Evolutionary conservation across 35 echinoderm and acorn worm species (phyloP).

Genomic region (Eucidaris tribuloides): DNA sequence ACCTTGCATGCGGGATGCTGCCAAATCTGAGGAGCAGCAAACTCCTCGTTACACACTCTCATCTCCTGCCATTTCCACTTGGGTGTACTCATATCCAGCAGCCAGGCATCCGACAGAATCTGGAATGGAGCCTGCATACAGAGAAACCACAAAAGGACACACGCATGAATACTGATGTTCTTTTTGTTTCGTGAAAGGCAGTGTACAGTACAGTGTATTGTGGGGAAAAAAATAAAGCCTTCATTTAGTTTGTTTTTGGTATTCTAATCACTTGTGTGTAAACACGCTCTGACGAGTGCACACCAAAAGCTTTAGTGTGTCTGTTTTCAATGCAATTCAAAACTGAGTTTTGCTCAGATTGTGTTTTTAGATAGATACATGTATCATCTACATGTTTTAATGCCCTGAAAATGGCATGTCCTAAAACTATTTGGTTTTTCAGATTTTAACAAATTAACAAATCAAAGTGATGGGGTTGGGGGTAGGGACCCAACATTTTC

Average conservation of each 20-base stretch:
- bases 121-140: not conserved
- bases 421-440: too few relatives aligned
- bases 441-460: too few relatives aligned
- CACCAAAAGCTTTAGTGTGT: too few relatives aligned
- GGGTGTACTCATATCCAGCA: slow-evolving; percentile 43
- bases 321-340: too few relatives aligned
- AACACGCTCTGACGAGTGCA: not conserved
- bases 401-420: too few relatives aligned
- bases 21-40: slow-evolving; percentile 32
- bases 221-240: not conserved
- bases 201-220: too few relatives aligned
- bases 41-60: slow-evolving; percentile 19
- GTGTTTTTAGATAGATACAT: too few relatives aligned
- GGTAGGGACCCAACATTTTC: too few relatives aligned
- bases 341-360: too few relatives aligned
- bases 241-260: not conserved
- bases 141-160: not conserved
- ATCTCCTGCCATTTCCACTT: slow-evolving; percentile 49
- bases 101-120: slow-evolving; percentile 46
- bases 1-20: slow-evolving; percentile 50
- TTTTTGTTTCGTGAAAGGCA: not conserved
- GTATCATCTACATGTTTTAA: too few relatives aligned
- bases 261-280: not conserved
- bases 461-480: too few relatives aligned
- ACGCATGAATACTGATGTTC: not conserved